These are phyloP conservation scores for Paradisaea rubra DNA, from an alignment of 2,113 vertebrate species.

Conservation along the genomic window DNA sequence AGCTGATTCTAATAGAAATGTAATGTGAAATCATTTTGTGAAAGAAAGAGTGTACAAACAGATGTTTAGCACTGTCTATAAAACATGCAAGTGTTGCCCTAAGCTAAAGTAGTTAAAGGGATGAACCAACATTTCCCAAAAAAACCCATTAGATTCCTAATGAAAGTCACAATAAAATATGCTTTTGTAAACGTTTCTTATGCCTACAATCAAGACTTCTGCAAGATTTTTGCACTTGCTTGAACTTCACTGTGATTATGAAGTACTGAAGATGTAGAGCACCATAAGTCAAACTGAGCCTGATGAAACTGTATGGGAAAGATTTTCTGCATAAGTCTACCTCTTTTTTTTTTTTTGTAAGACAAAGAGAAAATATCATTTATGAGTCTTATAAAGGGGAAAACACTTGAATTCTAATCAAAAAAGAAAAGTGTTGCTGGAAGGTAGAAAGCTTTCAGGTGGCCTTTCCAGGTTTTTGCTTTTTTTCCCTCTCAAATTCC, in stretches of 20 bases:
- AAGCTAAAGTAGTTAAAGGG: background rate
- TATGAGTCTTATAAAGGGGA: background rate
- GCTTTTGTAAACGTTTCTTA: background rate
- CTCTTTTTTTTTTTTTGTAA: background rate
- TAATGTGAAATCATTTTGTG: background rate
- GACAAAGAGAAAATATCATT: background rate
- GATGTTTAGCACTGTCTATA: background rate
- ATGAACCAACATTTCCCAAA: background rate
- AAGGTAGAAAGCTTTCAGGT: background rate
- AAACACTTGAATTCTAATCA: background rate
- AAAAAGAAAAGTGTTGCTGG: background rate
- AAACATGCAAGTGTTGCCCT: background rate
- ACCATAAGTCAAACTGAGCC: background rate
- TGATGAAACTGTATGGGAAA: background rate
- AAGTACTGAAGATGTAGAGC: background rate
- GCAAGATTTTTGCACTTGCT: background rate
- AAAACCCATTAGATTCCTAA: background rate
- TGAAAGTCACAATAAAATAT: slow-evolving; percentile 8
- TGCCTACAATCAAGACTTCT: background rate
- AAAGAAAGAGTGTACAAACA: background rate
- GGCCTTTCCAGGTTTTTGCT: background rate
- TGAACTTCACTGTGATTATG: background rate
- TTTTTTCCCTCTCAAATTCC: slow-evolving; percentile 15
- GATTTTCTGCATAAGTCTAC: background rate
- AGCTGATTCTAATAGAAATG: background rate